Conservation (phyloP, 2,797 vertebrate species). For the Silurus aristotelis region DNA sequence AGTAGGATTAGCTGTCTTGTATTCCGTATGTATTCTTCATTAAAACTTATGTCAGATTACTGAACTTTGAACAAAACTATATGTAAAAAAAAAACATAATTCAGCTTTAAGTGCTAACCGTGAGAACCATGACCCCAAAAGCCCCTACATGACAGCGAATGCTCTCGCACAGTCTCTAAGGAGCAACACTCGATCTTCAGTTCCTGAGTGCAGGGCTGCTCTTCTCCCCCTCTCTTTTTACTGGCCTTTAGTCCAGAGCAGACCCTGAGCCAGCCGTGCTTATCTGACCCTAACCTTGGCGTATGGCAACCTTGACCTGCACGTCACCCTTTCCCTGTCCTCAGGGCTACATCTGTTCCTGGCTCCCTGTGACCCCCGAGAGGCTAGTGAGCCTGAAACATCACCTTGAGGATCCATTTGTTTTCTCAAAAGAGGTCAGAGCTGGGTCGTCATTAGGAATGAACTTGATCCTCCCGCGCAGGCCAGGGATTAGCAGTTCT, state of each 20-base stretch:
- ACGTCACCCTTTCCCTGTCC: conserved; percentile 78
- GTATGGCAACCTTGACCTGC: conserved; percentile 86
- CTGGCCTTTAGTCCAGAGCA: conserved; percentile 75
- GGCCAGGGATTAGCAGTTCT: conserved; percentile 69
- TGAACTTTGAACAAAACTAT: neutral
- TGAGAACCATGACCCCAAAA: conserved; percentile 55
- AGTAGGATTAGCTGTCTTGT: neutral
- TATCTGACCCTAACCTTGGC: conserved; percentile 87
- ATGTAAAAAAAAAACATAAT: conserved; percentile 35
- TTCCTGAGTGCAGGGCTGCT: conserved; percentile 59
- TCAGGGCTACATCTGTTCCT: conserved; percentile 83
- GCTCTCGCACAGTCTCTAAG: conserved; percentile 65
- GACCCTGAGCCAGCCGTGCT: conserved; percentile 76
- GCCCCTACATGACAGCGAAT: conserved; percentile 65
- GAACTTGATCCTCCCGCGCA: conserved; percentile 80
- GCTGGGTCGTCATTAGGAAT: conserved; percentile 78
- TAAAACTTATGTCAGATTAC: neutral
- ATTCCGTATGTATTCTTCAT: neutral
- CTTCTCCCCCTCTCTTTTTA: conserved; percentile 62
- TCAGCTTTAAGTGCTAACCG: conserved; percentile 52
- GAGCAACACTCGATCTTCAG: conserved; percentile 78
- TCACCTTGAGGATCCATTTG: conserved; percentile 85
- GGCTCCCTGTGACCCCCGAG: conserved; percentile 78
- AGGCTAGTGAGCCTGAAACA: conserved; percentile 85
- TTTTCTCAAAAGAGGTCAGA: conserved; percentile 79